A percentile compares a stretch with the other conserved stretches of the same genome.
Evolutionary conservation across 1,140 invertebrate species (phyloP).

Genomic region (Holcopasites calliopsidis): DNA sequence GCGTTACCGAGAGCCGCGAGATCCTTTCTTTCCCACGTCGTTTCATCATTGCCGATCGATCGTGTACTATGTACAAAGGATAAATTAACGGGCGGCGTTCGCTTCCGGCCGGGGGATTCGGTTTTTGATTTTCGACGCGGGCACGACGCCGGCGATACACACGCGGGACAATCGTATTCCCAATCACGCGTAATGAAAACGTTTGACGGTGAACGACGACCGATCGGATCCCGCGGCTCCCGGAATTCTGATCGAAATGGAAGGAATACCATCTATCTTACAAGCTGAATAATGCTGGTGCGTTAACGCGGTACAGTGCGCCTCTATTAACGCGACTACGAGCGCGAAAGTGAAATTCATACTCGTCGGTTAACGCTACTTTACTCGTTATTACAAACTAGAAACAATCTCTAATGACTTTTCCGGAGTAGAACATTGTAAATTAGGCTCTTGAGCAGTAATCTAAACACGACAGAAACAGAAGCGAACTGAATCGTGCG

Average conservation of each 20-base stretch:
- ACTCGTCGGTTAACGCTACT: slow-evolving; percentile 48
- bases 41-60: background rate
- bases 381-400: slow-evolving; percentile 76
- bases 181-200: no score
- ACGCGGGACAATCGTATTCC: no score
- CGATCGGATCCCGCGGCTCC: slow-evolving; percentile 59
- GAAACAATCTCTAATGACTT: slow-evolving; percentile 78
- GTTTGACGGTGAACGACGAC: no score
- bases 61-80: slow-evolving; percentile 37
- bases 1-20: slow-evolving; percentile 65
- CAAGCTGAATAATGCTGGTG: slow-evolving; percentile 67
- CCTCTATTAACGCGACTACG: slow-evolving; percentile 56
- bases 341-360: slow-evolving; percentile 32
- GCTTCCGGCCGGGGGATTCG: slow-evolving; percentile 51
- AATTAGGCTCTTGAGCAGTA: slow-evolving; percentile 76
- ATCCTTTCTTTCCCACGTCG: slow-evolving; percentile 17
- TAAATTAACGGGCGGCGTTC: slow-evolving; percentile 29
- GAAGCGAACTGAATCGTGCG: slow-evolving; percentile 40
- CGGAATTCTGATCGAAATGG: slow-evolving; percentile 63
- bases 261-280: slow-evolving; percentile 75
- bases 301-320: slow-evolving; percentile 54
- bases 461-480: slow-evolving; percentile 45
- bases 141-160: no score
- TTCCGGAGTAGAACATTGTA: slow-evolving; percentile 75
- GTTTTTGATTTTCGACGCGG: background rate